phyloP scores from a whole-genome alignment of 2,113 vertebrate genomes.

The Protobothrops mucrosquamatus region DNA sequence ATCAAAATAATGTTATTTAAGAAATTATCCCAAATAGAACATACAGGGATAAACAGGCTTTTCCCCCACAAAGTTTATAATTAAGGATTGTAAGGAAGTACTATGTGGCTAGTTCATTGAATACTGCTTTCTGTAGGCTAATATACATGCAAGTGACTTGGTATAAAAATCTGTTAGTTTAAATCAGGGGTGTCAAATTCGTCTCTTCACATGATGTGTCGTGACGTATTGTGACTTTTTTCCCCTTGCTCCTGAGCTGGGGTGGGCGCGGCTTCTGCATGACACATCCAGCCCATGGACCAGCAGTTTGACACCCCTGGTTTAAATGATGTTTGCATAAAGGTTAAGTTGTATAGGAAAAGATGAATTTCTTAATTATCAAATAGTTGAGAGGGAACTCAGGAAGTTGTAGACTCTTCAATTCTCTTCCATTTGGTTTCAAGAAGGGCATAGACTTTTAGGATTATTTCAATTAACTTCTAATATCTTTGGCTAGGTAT shows the following conservation, averaged over 20 bases:
- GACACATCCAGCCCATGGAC: too few relatives aligned
- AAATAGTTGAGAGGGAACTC: background rate
- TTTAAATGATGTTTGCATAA: background rate
- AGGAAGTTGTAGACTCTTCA: background rate
- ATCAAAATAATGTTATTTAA: background rate
- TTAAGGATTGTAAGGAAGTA: background rate
- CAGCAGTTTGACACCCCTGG: too few relatives aligned
- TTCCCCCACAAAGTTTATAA: background rate
- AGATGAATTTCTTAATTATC: background rate
- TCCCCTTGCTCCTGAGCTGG: too few relatives aligned
- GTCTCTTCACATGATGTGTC: too few relatives aligned
- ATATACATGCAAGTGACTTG: background rate
- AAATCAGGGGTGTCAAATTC: background rate
- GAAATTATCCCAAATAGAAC: background rate
- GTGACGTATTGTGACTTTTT: too few relatives aligned
- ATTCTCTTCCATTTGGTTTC: background rate
- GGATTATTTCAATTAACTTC: background rate
- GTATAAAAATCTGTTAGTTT: background rate
- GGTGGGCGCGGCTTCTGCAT: too few relatives aligned
- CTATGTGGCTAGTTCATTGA: background rate
- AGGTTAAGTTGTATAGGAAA: background rate
- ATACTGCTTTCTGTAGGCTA: background rate
- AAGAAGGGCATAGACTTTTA: background rate
- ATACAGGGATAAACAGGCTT: background rate
- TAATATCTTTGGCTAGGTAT: background rate